Evolutionary conservation across 2,797 vertebrate genomes (phyloP).

Genomic region (Sparidentex hasta): DNA sequence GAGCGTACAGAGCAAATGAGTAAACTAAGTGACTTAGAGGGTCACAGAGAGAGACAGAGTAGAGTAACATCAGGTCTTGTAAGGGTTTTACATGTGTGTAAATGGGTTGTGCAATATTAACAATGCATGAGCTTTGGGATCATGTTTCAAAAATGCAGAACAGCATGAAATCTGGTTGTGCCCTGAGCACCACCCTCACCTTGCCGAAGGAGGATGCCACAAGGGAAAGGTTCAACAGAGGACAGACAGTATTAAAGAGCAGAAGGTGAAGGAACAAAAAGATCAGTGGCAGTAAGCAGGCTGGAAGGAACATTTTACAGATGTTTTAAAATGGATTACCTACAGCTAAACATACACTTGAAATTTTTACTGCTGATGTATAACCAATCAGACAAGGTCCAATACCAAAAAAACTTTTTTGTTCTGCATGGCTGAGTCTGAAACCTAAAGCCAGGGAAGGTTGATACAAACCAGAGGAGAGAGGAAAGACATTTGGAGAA

Average conservation of each 20-base stretch:
- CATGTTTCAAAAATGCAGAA: conserved; percentile 49
- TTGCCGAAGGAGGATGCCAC: conserved; percentile 36
- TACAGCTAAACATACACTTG: conserved; percentile 7
- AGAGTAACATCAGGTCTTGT: conserved; percentile 28
- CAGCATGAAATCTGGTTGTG: conserved; percentile 55
- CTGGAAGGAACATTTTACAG: conserved; percentile 19
- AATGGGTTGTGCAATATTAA: conserved; percentile 54
- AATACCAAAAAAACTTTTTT: background rate
- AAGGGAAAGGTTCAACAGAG: conserved; percentile 53
- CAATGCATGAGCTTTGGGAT: conserved; percentile 47
- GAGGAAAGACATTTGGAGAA: conserved; percentile 12
- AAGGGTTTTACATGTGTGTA: conserved; percentile 21
- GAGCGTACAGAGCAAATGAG: conserved; percentile 10
- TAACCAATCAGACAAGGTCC: background rate
- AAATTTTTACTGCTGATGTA: background rate
- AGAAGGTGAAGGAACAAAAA: conserved; percentile 32
- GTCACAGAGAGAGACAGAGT: conserved; percentile 14
- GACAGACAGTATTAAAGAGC: conserved; percentile 40
- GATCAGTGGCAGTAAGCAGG: conserved; percentile 31
- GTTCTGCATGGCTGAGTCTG: background rate
- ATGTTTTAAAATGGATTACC: conserved; percentile 25
- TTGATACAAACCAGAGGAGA: background rate
- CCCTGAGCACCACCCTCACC: conserved; percentile 31
- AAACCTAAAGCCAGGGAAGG: conserved; percentile 4
- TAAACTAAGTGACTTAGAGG: conserved; percentile 14